Percentiles rank a stretch among this genome's conserved stretches.
phyloP scores from a whole-genome alignment of 2,797 vertebrate species.

The Bovichtus diacanthus region DNA sequence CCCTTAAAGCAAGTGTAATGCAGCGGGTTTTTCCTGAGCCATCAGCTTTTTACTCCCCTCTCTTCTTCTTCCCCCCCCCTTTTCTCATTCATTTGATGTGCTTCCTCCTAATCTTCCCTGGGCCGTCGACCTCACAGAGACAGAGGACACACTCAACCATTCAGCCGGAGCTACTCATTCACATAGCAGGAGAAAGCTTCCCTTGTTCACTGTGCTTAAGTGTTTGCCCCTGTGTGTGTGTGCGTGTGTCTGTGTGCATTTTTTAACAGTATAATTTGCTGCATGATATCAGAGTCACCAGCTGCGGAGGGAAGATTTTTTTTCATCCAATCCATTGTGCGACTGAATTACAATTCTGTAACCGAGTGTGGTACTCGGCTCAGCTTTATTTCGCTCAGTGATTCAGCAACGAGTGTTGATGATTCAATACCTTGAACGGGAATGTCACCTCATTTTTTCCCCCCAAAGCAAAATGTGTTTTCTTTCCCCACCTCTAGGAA shows the following conservation, averaged over 20 bases:
- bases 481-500: slow-evolving; percentile 3
- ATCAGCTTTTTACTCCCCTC: slow-evolving; percentile 45
- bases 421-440: slow-evolving; percentile 58
- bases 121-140: slow-evolving; percentile 74
- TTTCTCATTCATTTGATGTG: slow-evolving; percentile 69
- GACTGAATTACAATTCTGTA: slow-evolving; percentile 51
- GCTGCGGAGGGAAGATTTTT: slow-evolving; percentile 49
- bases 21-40: slow-evolving; percentile 62
- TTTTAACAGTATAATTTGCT: slow-evolving; percentile 61
- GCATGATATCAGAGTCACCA: slow-evolving; percentile 58
- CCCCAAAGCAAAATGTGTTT: slow-evolving; percentile 10
- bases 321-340: slow-evolving; percentile 47
- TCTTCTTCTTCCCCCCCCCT: slow-evolving; percentile 36
- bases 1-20: slow-evolving; percentile 68
- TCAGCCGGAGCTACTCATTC: slow-evolving; percentile 75
- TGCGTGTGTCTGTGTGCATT: slow-evolving; percentile 19
- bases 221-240: slow-evolving; percentile 39
- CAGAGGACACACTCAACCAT: slow-evolving; percentile 72
- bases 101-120: slow-evolving; percentile 76
- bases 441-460: slow-evolving; percentile 37
- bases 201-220: slow-evolving; percentile 63
- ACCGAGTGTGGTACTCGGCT: slow-evolving; percentile 39
- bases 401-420: slow-evolving; percentile 60
- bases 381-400: slow-evolving; percentile 48
- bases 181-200: slow-evolving; percentile 61